Conservation (phyloP, 2,113 vertebrate genomes). For the Bagarius yarrelli region DNA sequence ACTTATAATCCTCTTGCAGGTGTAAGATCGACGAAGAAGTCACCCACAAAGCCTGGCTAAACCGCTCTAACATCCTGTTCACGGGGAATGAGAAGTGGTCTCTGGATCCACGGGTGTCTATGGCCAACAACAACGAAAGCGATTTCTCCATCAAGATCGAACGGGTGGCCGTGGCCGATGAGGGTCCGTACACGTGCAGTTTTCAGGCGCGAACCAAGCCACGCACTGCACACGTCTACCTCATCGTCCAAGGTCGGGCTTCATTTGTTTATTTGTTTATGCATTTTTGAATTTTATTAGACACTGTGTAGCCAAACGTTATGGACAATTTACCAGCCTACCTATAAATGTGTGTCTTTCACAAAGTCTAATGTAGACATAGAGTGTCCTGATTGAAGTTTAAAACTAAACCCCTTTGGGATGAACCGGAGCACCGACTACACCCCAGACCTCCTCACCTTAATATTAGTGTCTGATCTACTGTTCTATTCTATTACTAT, state of each 20-base stretch:
- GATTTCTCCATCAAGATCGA: constrained; percentile 88
- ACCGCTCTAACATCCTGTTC: constrained; percentile 89
- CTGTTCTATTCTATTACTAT: no score
- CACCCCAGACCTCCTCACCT: no score
- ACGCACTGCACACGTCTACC: constrained; percentile 83
- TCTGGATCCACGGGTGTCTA: constrained; percentile 80
- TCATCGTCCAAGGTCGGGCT: constrained; percentile 86
- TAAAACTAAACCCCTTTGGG: no score
- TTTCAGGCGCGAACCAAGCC: constrained; percentile 87
- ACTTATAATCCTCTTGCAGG: constrained; percentile 58
- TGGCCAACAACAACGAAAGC: constrained; percentile 80
- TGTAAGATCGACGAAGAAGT: constrained; percentile 87
- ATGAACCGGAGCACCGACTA: no score
- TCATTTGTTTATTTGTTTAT: neutral
- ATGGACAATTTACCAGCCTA: no score
- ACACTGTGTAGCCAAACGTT: no score
- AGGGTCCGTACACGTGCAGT: constrained; percentile 88
- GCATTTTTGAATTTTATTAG: constrained; percentile 5
- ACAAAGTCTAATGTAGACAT: no score
- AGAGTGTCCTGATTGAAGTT: no score
- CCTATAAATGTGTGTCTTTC: no score
- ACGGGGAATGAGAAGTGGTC: constrained; percentile 89
- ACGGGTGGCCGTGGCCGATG: constrained; percentile 79
- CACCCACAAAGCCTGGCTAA: constrained; percentile 89
- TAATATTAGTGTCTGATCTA: no score